Evolutionary conservation across 1,140 invertebrate species (phyloP).

Genomic region (Varroa destructor): DNA sequence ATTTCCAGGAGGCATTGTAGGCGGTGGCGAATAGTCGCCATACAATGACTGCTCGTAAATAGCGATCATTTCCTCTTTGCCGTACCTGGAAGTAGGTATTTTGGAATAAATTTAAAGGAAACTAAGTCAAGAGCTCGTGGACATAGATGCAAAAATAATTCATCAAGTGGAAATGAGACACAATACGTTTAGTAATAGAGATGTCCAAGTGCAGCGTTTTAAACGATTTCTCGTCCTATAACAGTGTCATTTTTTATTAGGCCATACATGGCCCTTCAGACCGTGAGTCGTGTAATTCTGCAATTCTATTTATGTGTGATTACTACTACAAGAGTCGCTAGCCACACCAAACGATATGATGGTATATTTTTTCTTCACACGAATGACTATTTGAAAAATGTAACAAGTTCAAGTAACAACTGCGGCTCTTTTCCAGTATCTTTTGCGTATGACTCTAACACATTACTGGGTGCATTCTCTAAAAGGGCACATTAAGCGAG

Average conservation of each 20-base stretch:
- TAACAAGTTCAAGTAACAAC: too few relatives aligned
- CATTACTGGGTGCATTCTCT: too few relatives aligned
- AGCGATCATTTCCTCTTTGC: conserved; percentile 26
- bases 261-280: background rate
- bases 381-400: too few relatives aligned
- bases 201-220: background rate
- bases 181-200: background rate
- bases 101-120: background rate
- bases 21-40: conserved; percentile 8
- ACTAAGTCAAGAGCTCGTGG: background rate
- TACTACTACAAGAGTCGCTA: too few relatives aligned
- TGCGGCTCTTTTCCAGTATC: too few relatives aligned
- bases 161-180: too few relatives aligned
- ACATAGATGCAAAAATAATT: background rate
- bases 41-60: conserved; percentile 24
- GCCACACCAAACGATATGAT: too few relatives aligned
- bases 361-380: too few relatives aligned
- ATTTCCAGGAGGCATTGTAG: background rate
- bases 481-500: too few relatives aligned
- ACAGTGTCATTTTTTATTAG: background rate
- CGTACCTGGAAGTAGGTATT: conserved; percentile 11
- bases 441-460: too few relatives aligned
- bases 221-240: background rate
- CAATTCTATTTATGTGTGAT: too few relatives aligned
- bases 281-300: background rate